A percentile compares a stretch with the other conserved stretches of the same genome.
Evolutionary conservation across 2,797 vertebrate species (phyloP).

Genomic region (Neosalanx taihuensis): DNA sequence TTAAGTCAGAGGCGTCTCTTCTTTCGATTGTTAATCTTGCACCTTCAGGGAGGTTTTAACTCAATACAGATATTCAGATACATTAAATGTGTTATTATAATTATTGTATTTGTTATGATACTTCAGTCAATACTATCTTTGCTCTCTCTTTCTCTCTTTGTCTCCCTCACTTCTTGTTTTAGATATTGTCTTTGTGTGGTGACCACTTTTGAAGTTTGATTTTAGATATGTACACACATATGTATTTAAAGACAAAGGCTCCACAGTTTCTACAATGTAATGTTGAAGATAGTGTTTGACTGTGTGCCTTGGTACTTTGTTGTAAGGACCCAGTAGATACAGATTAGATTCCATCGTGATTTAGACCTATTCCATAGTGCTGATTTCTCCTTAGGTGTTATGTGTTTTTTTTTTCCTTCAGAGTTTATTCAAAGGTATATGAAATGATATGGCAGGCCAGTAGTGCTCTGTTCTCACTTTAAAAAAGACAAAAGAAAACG

Average conservation of each 20-base stretch:
- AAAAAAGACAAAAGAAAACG: conserved; percentile 31
- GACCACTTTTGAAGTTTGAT: conserved; percentile 61
- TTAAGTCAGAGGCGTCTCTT: conserved; percentile 21
- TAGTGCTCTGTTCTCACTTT: conserved; percentile 68
- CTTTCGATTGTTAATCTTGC: conserved; percentile 16
- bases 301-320: conserved; percentile 87
- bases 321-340: conserved; percentile 68
- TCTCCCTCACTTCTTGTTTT: conserved; percentile 19
- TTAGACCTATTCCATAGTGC: conserved; percentile 54
- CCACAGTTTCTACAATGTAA: conserved; percentile 44
- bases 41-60: background rate
- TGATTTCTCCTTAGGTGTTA: conserved; percentile 50
- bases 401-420: conserved; percentile 52
- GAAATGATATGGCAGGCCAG: conserved; percentile 66
- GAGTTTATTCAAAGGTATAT: conserved; percentile 57
- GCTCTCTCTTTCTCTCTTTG: background rate
- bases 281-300: conserved; percentile 65
- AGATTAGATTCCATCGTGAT: conserved; percentile 57
- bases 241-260: conserved; percentile 66
- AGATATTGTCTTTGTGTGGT: conserved; percentile 56
- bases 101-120: too few species aligned
- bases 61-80: conserved; percentile 9
- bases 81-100: conserved; percentile 1
- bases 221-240: conserved; percentile 61
- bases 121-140: background rate